Base-by-base conservation (phyloP, 2,888 invertebrate genomes). In the Troides oblongomaculatus region DNA sequence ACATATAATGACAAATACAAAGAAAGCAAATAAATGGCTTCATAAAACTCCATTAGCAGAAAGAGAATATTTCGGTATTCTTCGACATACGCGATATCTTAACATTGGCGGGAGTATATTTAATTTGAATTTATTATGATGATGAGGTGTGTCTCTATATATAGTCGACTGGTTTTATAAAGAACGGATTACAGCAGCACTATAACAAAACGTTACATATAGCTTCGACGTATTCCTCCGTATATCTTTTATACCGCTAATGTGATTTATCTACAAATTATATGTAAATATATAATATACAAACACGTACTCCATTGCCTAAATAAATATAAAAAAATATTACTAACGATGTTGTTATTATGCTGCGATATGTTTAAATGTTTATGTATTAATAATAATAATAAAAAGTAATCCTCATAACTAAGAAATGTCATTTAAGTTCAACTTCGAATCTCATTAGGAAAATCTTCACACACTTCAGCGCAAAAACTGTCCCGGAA, bases 401-500 rank as follows among this genome's bases (percentile, higher is more conserved):
- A 1, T 43, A 43, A 43, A 1, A 10, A 10, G 0, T 1, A 43
- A 10, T 10, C 43, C 8, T 43, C 12, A 12, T 12, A 46, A 46
- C 1, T 46, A 14, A 14, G 2, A 46, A 12, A n/a, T 53, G 18
- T 18, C n/a, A n/a, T n/a, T n/a, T 6, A 6, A 53, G n/a, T 53
- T 53, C 6, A 18, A n/a, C 53, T 53, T 23, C 3, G 23, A 36
- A 67, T 50, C 62, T 60, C 61, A 50, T 61, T 70, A 56, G 17
- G 50, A 66, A 59, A 36, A 30, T 56, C 21, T 53, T 60, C 56
- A 60, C 46, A 46, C 46, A 63, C 3, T 59, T 61, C 21, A 6
- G 23, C 39, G 60, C 64, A 64, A 72, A 78, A 78, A 81, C 76
- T 74, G 74, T 76, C 74, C 73, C 77, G 74, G 75, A 78, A 78